A percentile compares a stretch with the other conserved stretches of the same genome.
Evolutionary conservation across 2,888 invertebrate genomes (phyloP).

Genomic region (Abscondita cerata): DNA sequence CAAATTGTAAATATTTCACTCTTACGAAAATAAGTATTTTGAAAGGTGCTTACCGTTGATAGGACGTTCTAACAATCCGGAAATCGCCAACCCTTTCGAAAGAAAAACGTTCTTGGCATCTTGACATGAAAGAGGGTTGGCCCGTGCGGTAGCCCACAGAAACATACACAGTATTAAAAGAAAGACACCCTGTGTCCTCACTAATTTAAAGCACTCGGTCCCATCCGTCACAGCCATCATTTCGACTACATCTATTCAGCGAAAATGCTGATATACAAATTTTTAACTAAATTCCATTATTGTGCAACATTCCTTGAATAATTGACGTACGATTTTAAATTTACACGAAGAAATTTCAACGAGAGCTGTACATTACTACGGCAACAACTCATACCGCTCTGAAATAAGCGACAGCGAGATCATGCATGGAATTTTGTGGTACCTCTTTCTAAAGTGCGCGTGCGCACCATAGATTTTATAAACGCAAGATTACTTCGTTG

Average conservation of each 20-base stretch:
- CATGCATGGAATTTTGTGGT: conserved; percentile 7
- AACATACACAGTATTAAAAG: conserved; percentile 20
- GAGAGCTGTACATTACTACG: neutral
- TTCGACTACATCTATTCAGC: conserved; percentile 30
- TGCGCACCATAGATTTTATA: conserved; percentile 19
- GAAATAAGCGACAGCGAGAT: neutral
- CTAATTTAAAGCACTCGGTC: conserved; percentile 33
- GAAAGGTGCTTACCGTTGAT: conserved; percentile 23
- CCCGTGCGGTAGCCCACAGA: conserved; percentile 24
- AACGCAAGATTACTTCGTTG: conserved; percentile 24
- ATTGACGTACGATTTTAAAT: too few relatives aligned
- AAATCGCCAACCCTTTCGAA: conserved; percentile 20
- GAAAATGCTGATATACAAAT: neutral
- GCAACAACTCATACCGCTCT: conserved; percentile 18
- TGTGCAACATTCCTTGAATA: conserved; percentile 12
- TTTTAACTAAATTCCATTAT: conserved; percentile 24
- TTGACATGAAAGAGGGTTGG: conserved; percentile 24
- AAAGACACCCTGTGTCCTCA: conserved; percentile 29
- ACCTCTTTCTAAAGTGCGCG: conserved; percentile 21
- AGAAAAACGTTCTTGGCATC: conserved; percentile 19
- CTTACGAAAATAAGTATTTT: too few relatives aligned
- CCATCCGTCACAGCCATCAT: conserved; percentile 32
- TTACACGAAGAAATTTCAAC: too few relatives aligned
- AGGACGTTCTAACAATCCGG: conserved; percentile 23
- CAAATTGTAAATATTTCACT: too few relatives aligned